Evolutionary conservation across 2,797 vertebrate genomes (phyloP).

Genomic region (Lerista edwardsae): DNA sequence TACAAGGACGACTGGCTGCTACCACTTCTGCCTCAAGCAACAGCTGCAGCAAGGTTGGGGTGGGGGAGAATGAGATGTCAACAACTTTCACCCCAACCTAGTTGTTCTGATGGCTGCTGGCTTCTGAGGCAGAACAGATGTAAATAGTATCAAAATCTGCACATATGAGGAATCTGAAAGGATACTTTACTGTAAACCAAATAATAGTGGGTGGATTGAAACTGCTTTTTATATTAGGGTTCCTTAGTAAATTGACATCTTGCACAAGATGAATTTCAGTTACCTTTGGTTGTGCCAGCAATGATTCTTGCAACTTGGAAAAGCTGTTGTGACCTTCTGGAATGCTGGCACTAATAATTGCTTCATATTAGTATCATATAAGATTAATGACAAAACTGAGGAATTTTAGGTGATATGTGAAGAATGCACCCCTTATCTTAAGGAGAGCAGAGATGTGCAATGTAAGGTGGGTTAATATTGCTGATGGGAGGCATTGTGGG

Average conservation of each 20-base stretch:
- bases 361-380: constrained; percentile 29
- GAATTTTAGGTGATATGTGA: constrained; percentile 37
- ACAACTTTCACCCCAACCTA: too few species aligned
- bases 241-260: accelerated
- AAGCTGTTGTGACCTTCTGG: background rate
- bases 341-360: background rate
- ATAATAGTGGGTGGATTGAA: background rate
- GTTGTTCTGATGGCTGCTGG: too few species aligned
- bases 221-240: background rate
- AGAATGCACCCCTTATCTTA: constrained; percentile 15
- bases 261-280: background rate
- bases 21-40: too few species aligned
- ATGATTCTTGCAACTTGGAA: constrained; percentile 1
- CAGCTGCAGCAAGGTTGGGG: too few species aligned
- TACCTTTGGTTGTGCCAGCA: background rate
- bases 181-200: background rate
- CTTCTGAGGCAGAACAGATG: too few species aligned
- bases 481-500: constrained; percentile 17
- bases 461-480: constrained; percentile 23
- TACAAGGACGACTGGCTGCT: too few species aligned
- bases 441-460: constrained; percentile 26
- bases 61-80: too few species aligned
- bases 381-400: constrained; percentile 31
- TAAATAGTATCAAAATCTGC: background rate
- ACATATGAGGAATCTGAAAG: background rate